These are phyloP conservation scores for Schizopygopsis pylzovi DNA, from an alignment of 2,797 vertebrate species.

Conservation along the genomic window DNA sequence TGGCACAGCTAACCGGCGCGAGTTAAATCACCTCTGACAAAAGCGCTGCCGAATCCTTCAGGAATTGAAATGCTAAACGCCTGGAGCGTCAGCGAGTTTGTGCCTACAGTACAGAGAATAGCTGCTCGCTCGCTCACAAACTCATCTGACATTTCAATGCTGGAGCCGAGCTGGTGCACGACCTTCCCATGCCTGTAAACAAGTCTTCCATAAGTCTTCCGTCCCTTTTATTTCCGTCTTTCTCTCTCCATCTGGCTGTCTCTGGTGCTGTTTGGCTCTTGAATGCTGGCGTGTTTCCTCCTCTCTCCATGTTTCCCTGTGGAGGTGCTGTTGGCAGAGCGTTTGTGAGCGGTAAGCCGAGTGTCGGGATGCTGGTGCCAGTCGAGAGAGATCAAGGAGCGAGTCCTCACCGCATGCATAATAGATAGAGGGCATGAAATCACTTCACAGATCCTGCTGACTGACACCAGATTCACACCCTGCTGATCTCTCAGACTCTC, in stretches of 20 bases:
- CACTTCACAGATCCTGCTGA: slow-evolving; percentile 47
- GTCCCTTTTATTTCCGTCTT: slow-evolving; percentile 18
- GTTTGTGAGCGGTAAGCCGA: neutral
- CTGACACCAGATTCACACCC: slow-evolving; percentile 41
- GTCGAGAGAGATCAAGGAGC: slow-evolving; percentile 30
- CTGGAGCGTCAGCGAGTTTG: neutral
- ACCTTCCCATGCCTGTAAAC: slow-evolving; percentile 62
- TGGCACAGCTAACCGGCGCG: neutral
- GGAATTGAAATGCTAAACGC: slow-evolving; percentile 47
- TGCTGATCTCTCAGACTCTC: neutral
- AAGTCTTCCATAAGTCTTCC: slow-evolving; percentile 26
- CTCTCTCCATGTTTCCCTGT: neutral
- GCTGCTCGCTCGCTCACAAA: slow-evolving; percentile 41
- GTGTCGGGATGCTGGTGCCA: slow-evolving; percentile 20
- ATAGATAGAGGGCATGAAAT: slow-evolving; percentile 52
- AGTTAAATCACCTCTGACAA: slow-evolving; percentile 49
- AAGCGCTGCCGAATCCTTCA: slow-evolving; percentile 27
- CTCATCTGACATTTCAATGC: slow-evolving; percentile 55
- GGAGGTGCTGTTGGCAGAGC: slow-evolving; percentile 18
- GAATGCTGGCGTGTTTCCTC: neutral
- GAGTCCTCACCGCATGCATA: slow-evolving; percentile 44
- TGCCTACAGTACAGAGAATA: slow-evolving; percentile 45
- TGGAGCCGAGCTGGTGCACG: slow-evolving; percentile 25
- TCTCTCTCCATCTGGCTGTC: slow-evolving; percentile 40
- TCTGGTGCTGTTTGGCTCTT: neutral